Percentiles rank a stretch among this genome's conserved stretches.
Conservation (phyloP, 1,140 invertebrate species). For the Drosophila asahinai region DNA sequence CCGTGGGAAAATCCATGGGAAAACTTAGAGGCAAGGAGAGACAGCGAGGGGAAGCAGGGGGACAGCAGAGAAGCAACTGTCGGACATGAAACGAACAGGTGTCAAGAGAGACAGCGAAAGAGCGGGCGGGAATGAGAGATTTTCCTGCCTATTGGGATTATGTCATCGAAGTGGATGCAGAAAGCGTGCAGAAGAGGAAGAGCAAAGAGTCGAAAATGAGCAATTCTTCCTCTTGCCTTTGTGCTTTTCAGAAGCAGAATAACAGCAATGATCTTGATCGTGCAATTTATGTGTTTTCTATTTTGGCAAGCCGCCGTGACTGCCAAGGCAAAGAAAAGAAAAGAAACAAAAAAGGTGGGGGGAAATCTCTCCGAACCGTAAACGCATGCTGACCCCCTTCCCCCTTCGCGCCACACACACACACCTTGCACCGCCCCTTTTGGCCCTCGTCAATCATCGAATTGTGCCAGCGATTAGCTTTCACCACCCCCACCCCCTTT, state of each 20-base stretch:
- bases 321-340: slow-evolving; percentile 60
- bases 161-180: slow-evolving; percentile 57
- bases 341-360: not conserved
- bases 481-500: slow-evolving; percentile 12
- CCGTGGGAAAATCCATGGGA: slow-evolving; percentile 21
- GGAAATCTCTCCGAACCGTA: slow-evolving; percentile 24
- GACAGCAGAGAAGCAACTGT: slow-evolving; percentile 31
- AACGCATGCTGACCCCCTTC: slow-evolving; percentile 14
- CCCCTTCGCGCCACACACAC: not conserved
- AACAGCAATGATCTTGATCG: slow-evolving; percentile 79
- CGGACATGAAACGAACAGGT: slow-evolving; percentile 60
- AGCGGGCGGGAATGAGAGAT: slow-evolving; percentile 3
- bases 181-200: slow-evolving; percentile 15
- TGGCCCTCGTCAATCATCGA: slow-evolving; percentile 54
- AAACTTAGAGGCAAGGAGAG: not conserved
- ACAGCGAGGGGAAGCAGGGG: not conserved
- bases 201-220: not conserved
- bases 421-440: slow-evolving; percentile 17
- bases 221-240: slow-evolving; percentile 1
- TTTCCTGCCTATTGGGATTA: slow-evolving; percentile 47
- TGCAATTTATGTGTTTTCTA: slow-evolving; percentile 79
- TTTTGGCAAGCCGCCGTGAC: slow-evolving; percentile 73
- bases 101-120: slow-evolving; percentile 39
- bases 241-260: not conserved
- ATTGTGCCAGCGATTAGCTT: slow-evolving; percentile 55